phyloP scores from a whole-genome alignment of 1,140 invertebrate species.

The Acromyrmex heyeri region DNA sequence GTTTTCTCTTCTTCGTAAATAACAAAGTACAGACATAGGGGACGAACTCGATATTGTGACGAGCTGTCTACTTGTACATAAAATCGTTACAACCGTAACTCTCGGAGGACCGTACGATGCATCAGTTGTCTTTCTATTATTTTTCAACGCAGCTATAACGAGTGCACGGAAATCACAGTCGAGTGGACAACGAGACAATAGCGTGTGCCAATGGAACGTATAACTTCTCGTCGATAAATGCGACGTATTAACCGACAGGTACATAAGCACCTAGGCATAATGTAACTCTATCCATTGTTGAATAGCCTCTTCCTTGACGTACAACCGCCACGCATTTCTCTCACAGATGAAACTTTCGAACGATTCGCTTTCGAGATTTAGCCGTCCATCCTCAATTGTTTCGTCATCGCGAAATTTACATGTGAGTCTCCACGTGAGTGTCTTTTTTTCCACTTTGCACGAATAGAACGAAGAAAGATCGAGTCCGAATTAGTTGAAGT shows the following conservation, averaged over 20 bases:
- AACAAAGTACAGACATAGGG: constrained; percentile 1
- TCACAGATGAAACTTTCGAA: not conserved
- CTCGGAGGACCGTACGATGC: constrained; percentile 7
- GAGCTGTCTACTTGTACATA: constrained; percentile 43
- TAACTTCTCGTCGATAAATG: constrained; percentile 66
- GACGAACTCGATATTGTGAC: constrained; percentile 44
- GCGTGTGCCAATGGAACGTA: constrained; percentile 38
- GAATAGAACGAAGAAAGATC: not conserved
- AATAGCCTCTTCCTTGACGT: constrained; percentile 32
- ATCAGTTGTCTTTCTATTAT: constrained; percentile 53
- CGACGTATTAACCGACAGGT: constrained; percentile 66
- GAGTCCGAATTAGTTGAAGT: constrained; percentile 28
- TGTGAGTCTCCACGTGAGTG: not conserved
- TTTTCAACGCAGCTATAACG: constrained; percentile 47
- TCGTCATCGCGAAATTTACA: not conserved
- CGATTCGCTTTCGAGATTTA: not conserved
- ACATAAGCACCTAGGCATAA: constrained; percentile 54
- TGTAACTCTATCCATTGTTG: constrained; percentile 20
- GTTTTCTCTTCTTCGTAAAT: constrained; percentile 16
- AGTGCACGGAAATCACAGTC: constrained; percentile 52
- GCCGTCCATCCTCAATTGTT: not conserved
- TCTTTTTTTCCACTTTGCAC: not conserved
- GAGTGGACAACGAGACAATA: constrained; percentile 70
- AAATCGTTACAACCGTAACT: constrained; percentile 46
- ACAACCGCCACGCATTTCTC: constrained; percentile 2